These are phyloP conservation scores for Lophotis ruficrista DNA, from an alignment of 2,113 vertebrate species.

Conservation along the genomic window DNA sequence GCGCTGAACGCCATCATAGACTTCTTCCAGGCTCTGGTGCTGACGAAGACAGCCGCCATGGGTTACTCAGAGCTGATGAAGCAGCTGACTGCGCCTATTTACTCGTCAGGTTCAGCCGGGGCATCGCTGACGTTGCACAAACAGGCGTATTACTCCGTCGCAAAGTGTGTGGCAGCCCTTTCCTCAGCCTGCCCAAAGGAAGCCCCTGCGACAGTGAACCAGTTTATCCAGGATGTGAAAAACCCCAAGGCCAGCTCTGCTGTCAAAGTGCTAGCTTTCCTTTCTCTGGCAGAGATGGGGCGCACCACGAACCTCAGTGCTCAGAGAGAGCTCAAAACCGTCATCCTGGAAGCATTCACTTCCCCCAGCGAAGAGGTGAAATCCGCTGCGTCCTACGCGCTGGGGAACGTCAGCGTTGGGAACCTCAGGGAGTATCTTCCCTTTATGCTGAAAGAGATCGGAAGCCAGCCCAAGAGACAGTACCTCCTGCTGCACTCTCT, in stretches of 20 bases:
- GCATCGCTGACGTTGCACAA: conserved; percentile 73
- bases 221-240: conserved; percentile 86
- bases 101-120: background rate
- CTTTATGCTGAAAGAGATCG: conserved; percentile 88
- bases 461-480: conserved; percentile 84
- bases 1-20: conserved; percentile 80
- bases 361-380: conserved; percentile 90
- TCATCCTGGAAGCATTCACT: conserved; percentile 88
- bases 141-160: conserved; percentile 85
- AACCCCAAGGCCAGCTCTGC: conserved; percentile 77
- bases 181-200: conserved; percentile 84
- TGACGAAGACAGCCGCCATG: conserved; percentile 73
- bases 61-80: conserved; percentile 80
- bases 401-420: conserved; percentile 87
- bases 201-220: conserved; percentile 71
- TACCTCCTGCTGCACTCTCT: conserved; percentile 92
- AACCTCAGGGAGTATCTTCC: conserved; percentile 88
- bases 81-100: conserved; percentile 81
- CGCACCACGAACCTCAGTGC: conserved; percentile 80
- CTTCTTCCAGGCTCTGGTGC: conserved; percentile 85
- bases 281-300: conserved; percentile 90
- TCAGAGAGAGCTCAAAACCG: conserved; percentile 85
- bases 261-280: conserved; percentile 85
- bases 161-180: conserved; percentile 88
- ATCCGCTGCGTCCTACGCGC: conserved; percentile 85